A percentile compares a stretch with the other conserved stretches of the same genome.
phyloP scores from a whole-genome alignment of 2,797 vertebrate genomes.

The Lepus oiostolus region DNA sequence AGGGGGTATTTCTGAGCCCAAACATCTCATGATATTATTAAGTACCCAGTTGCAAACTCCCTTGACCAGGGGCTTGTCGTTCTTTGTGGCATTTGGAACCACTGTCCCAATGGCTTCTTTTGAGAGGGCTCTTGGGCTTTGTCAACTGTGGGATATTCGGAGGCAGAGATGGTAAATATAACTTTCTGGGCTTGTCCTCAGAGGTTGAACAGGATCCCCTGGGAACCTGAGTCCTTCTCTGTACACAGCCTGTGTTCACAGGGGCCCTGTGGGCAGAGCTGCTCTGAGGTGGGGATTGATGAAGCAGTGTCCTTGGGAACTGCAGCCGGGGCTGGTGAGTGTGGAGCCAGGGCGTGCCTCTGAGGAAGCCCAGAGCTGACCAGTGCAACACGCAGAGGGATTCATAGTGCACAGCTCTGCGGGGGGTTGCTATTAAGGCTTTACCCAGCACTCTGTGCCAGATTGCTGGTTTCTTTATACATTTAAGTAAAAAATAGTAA shows the following conservation, averaged over 20 bases:
- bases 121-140: neutral
- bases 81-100: neutral
- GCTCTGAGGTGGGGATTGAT: neutral
- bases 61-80: neutral
- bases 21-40: neutral
- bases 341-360: neutral
- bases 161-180: neutral
- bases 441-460: fast-evolving
- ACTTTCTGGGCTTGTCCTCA: neutral
- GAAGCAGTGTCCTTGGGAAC: neutral
- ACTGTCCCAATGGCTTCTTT: neutral
- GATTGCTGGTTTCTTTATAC: neutral
- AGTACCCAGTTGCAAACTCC: neutral
- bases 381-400: fast-evolving
- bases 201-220: neutral
- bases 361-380: neutral
- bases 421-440: fast-evolving
- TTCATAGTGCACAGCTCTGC: too few species aligned
- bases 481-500: neutral
- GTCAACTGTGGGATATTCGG: neutral
- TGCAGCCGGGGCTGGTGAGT: fast-evolving
- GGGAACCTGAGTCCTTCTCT: neutral
- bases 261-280: neutral
- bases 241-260: fast-evolving
- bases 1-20: neutral